A percentile compares a stretch with the other conserved stretches of the same genome.
Conservation (phyloP, 1,140 invertebrate species). For the roundworm (Caenorhabditis elegans) region WBcel235 BX284606.5:9953501-9954000, state of each 20-base stretch:
- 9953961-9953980: slow-evolving; percentile 68
- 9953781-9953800: too few relatives aligned
- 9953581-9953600: slow-evolving; percentile 51
- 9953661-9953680: slow-evolving; percentile 57
- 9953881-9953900: slow-evolving; percentile 66
- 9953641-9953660: slow-evolving; percentile 59
- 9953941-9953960: slow-evolving; percentile 67
- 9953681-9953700: slow-evolving; percentile 61
- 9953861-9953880: slow-evolving; percentile 41
- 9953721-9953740: slow-evolving; percentile 57
- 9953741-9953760: too few relatives aligned
- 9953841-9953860: too few relatives aligned
- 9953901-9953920: slow-evolving; percentile 68
- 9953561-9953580: slow-evolving; percentile 42
- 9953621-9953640: slow-evolving; percentile 57
- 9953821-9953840: too few relatives aligned
- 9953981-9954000: slow-evolving; percentile 64
- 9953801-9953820: too few relatives aligned
- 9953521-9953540: slow-evolving; percentile 62
- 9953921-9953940: slow-evolving; percentile 66
- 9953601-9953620: slow-evolving; percentile 59
- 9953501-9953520: slow-evolving; percentile 61
- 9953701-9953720: slow-evolving; percentile 61
- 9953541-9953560: slow-evolving; percentile 64
- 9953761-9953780: too few relatives aligned